These are phyloP conservation scores for Metellina segmentata DNA, from an alignment of 2,888 invertebrate genomes.

Conservation along the genomic window DNA sequence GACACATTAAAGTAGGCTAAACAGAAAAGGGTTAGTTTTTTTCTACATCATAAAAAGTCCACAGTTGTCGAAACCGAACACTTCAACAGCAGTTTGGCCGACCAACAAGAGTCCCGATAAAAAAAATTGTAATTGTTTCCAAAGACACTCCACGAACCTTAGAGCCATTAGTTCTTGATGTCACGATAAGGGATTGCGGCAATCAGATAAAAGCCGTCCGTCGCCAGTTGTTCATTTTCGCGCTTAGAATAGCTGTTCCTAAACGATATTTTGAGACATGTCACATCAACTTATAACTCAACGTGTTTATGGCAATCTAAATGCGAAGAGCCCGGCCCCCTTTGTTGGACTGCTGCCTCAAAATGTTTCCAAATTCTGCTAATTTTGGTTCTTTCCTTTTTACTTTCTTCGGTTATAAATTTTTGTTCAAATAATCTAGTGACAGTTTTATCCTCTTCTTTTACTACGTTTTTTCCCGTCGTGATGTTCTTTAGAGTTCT, in stretches of 20 bases:
- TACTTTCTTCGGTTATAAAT: slow-evolving; percentile 13
- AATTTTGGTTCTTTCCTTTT: slow-evolving; percentile 27
- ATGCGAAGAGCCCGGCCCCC: not conserved
- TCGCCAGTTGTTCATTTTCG: slow-evolving; percentile 50
- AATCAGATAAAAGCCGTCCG: slow-evolving; percentile 34
- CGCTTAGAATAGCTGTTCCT: slow-evolving; percentile 51
- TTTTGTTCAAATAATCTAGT: slow-evolving; percentile 19
- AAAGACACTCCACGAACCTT: slow-evolving; percentile 1
- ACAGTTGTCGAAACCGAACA: no score
- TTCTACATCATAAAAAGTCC: no score
- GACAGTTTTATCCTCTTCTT: not conserved
- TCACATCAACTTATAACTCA: slow-evolving; percentile 38
- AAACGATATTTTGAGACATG: slow-evolving; percentile 37
- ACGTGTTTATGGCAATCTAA: slow-evolving; percentile 51
- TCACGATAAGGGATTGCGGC: slow-evolving; percentile 32
- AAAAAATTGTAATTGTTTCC: slow-evolving; percentile 31
- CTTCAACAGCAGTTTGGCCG: no score
- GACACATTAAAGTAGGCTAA: no score
- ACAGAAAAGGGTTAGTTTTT: no score
- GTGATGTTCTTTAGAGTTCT: slow-evolving; percentile 24
- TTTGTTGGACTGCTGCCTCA: slow-evolving; percentile 45
- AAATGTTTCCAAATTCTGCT: slow-evolving; percentile 5
- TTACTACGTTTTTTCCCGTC: not conserved
- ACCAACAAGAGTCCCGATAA: not conserved
- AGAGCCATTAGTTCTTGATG: slow-evolving; percentile 24